Conservation (phyloP, 2,113 vertebrate species). For the Scomber scombrus region DNA sequence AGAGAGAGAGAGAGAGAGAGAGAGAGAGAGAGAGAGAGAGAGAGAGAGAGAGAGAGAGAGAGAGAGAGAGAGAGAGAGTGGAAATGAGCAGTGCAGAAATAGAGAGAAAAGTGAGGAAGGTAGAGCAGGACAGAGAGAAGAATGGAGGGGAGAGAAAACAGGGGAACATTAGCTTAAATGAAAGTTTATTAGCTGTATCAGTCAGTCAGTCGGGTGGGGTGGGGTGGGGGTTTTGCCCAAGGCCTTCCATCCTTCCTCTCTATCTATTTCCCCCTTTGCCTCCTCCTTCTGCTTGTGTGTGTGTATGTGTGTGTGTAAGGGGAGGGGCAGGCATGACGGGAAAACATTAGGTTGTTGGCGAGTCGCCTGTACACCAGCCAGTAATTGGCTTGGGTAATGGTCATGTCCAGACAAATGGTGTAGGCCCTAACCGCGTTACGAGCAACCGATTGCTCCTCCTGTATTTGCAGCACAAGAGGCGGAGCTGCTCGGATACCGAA, state of each 20-base stretch:
- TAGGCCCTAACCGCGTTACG: conserved; percentile 75
- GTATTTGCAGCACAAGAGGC: conserved; percentile 52
- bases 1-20: conserved; percentile 8
- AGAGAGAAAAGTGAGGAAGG: conserved; percentile 10
- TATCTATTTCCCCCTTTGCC: conserved; percentile 20
- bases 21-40: conserved; percentile 17
- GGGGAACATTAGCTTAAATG: conserved; percentile 83
- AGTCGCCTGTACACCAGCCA: conserved; percentile 77
- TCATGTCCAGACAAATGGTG: conserved; percentile 82
- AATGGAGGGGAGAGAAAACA: not conserved
- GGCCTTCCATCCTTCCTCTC: conserved; percentile 71
- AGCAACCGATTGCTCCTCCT: conserved; percentile 68
- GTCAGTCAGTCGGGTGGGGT: conserved; percentile 68
- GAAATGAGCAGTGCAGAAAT: conserved; percentile 21
- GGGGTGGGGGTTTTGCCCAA: conserved; percentile 56
- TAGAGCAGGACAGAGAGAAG: not conserved
- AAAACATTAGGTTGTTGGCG: conserved; percentile 82
- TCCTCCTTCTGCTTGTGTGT: conserved; percentile 23
- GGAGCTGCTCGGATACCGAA: conserved; percentile 31
- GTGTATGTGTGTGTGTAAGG: conserved; percentile 50
- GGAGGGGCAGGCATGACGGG: conserved; percentile 76
- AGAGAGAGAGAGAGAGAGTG: conserved; percentile 4
- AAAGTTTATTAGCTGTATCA: conserved; percentile 86
- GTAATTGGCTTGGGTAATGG: conserved; percentile 82
- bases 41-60: conserved; percentile 26